Conservation (phyloP, 2,797 vertebrate genomes). For the Hipposideros larvatus region DNA sequence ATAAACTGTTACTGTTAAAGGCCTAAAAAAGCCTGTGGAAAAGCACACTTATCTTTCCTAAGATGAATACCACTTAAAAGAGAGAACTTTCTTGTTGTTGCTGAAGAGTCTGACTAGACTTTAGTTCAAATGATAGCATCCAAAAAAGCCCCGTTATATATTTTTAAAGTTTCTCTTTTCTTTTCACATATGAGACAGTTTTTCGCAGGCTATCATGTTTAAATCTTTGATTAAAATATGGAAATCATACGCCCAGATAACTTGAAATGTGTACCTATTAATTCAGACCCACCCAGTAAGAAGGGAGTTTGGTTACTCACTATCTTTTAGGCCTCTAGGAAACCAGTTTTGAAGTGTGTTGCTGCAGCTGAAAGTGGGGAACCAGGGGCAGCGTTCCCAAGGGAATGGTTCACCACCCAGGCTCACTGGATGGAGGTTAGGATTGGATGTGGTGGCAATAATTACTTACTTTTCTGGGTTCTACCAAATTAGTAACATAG, state of each 20-base stretch:
- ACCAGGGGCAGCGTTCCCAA: background rate
- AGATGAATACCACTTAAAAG: constrained; percentile 16
- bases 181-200: background rate
- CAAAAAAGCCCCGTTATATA: background rate
- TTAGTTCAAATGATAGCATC: constrained; percentile 11
- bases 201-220: background rate
- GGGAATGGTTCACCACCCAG: background rate
- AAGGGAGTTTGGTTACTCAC: background rate
- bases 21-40: constrained; percentile 52
- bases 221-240: constrained; percentile 18
- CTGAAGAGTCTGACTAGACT: constrained; percentile 5
- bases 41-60: constrained; percentile 54
- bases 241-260: background rate
- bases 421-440: background rate
- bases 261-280: constrained; percentile 12
- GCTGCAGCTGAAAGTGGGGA: background rate
- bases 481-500: background rate
- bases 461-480: background rate
- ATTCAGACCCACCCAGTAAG: background rate
- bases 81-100: background rate
- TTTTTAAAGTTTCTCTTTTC: constrained; percentile 13
- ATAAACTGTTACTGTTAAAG: constrained; percentile 72
- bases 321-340: background rate
- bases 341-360: background rate
- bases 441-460: background rate